A percentile compares a stretch with the other conserved stretches of the same genome.
Conservation (phyloP, 1,140 invertebrate species). For the Leptinotarsa defecta region DNA sequence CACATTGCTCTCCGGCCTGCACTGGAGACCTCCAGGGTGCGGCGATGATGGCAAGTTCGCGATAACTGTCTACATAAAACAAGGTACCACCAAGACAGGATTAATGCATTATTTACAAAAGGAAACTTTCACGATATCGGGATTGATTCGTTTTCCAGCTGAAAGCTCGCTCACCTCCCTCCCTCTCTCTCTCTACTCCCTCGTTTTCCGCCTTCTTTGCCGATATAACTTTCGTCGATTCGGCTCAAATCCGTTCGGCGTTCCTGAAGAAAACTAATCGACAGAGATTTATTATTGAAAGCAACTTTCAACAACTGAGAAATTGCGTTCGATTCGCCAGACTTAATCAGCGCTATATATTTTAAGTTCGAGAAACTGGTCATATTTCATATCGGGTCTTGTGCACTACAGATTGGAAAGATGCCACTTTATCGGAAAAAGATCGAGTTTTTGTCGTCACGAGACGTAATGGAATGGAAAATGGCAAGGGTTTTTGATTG, state of each 20-base stretch:
- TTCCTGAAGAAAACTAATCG: slow-evolving; percentile 23
- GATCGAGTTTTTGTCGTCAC: not conserved
- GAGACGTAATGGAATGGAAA: not conserved
- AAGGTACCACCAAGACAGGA: slow-evolving; percentile 25
- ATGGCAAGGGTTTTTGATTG: not conserved
- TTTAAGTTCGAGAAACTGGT: slow-evolving; percentile 11
- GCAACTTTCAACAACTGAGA: slow-evolving; percentile 26
- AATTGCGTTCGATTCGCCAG: slow-evolving; percentile 20
- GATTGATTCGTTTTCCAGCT: slow-evolving; percentile 31
- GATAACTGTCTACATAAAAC: slow-evolving; percentile 30
- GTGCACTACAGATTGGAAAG: not conserved
- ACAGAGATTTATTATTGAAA: slow-evolving; percentile 26
- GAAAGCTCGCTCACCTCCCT: slow-evolving; percentile 1
- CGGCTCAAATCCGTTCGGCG: slow-evolving; percentile 1
- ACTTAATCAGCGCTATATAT: slow-evolving; percentile 27
- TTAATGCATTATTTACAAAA: slow-evolving; percentile 33
- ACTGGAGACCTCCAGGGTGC: slow-evolving; percentile 6
- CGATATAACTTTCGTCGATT: not conserved
- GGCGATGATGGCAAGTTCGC: slow-evolving; percentile 20
- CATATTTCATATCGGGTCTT: slow-evolving; percentile 10
- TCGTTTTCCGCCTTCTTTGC: not conserved
- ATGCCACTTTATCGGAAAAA: not conserved
- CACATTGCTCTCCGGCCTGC: slow-evolving; percentile 7
- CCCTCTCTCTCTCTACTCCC: not conserved
- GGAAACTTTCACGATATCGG: slow-evolving; percentile 32